Evolutionary conservation across 2,888 invertebrate species (phyloP).

Genomic region (Aquatica leii): DNA sequence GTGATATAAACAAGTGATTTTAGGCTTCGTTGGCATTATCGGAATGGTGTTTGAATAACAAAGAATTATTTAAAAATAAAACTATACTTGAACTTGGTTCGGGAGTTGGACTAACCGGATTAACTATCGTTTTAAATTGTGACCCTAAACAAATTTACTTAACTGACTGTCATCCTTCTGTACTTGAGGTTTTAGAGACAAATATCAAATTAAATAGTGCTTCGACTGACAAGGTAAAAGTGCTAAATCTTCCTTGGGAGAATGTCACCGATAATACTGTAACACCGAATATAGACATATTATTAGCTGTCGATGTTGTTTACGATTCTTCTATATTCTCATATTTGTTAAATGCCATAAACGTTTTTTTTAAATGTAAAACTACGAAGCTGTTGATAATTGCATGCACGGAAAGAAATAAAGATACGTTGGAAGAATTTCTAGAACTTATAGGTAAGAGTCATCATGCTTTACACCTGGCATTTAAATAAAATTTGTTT

Average conservation of each 20-base stretch:
- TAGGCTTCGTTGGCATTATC: conserved; percentile 75
- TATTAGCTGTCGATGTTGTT: conserved; percentile 69
- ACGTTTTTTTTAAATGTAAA: conserved; percentile 55
- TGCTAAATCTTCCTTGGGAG: conserved; percentile 64
- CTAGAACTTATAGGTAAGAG: conserved; percentile 51
- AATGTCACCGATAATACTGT: conserved; percentile 53
- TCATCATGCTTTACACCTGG: too few species aligned
- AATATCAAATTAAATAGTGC: conserved; percentile 67
- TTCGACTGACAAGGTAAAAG: conserved; percentile 41
- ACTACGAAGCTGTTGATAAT: conserved; percentile 60
- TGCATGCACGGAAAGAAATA: conserved; percentile 72
- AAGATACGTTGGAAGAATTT: conserved; percentile 69
- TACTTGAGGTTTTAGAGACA: conserved; percentile 68
- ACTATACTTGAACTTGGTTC: conserved; percentile 78
- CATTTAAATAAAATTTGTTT: conserved; percentile 10
- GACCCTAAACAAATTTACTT: conserved; percentile 66
- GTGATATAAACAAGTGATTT: too few species aligned
- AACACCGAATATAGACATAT: conserved; percentile 57
- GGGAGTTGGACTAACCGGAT: conserved; percentile 78
- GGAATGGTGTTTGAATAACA: conserved; percentile 73
- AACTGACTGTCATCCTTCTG: conserved; percentile 75
- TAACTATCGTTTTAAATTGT: conserved; percentile 67
- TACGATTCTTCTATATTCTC: conserved; percentile 67
- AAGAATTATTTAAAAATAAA: conserved; percentile 63
- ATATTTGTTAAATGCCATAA: conserved; percentile 60